Evolutionary conservation across 2,888 invertebrate genomes (phyloP), one percentile per base, ranked within the genome.

Genomic region (Elysia crispata): DNA sequence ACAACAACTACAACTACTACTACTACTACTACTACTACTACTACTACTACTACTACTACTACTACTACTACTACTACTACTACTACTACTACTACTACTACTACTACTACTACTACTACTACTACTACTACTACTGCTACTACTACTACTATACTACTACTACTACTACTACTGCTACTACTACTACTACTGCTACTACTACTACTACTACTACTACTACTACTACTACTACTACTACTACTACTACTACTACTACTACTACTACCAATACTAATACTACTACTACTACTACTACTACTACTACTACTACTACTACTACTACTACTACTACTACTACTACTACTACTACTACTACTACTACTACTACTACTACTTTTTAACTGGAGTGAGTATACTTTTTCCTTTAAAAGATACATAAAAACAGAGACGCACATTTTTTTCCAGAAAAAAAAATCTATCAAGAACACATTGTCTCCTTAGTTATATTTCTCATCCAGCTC

Each of bases 1-100:
- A 54, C 54, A 54, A 54, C 54, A 15, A 54, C 64, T 64, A 11
- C 23, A 20, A 23, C 64, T 64, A 64, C 64, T 64, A 64, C 64
- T 64, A 64, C 64, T 64, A 64, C 64, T 64, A 64, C 64, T 64
- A 64, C 64, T n/a, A 64, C 64, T 64, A 64, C 64, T 64, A 64
- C 64, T 64, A 64, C 64, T 64, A 64, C 64, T 64, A 64, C 64
- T 64, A 64, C 64, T 64, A n/a, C 64, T 64, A 64, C 64, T 64
- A 64, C 64, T 64, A 64, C 64, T 64, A 64, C 64, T 64, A 64
- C 64, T 64, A 64, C 64, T 64, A 64, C 64, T 64, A 64, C 64
- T 64, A 64, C 64, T 64, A 64, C 64, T 64, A 64, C 64, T 64
- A 64, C 64, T 64, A 64, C 64, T 64, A 64, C 64, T 64, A 64